A percentile compares a stretch with the other conserved stretches of the same genome.
Conservation (phyloP, 2,797 vertebrate genomes). For the Aphelocoma californica region DNA sequence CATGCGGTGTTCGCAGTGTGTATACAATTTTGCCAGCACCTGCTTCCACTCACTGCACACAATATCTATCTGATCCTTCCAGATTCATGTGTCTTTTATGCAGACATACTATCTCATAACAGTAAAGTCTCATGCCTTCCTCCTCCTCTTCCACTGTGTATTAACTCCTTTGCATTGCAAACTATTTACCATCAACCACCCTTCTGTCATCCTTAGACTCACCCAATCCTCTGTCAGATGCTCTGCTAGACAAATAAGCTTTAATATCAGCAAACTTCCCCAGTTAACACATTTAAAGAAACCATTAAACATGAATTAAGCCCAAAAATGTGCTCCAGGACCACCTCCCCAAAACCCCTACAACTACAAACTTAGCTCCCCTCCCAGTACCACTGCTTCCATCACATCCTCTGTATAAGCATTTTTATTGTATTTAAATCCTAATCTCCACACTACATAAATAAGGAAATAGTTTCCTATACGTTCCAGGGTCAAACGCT, state of each 20-base stretch:
- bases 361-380: neutral
- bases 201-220: neutral
- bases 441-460: neutral
- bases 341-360: neutral
- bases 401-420: neutral
- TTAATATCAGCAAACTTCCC: neutral
- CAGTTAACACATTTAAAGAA: neutral
- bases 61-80: neutral
- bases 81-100: neutral
- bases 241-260: neutral
- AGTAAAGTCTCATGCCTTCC: neutral
- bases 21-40: neutral
- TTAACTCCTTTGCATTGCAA: neutral
- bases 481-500: neutral
- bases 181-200: neutral
- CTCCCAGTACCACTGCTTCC: neutral
- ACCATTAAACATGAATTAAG: neutral
- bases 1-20: fast-evolving
- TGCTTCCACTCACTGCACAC: neutral
- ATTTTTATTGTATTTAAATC: neutral
- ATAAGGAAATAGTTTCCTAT: neutral
- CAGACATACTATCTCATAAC: fast-evolving
- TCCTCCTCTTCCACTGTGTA: neutral
- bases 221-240: neutral
- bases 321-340: neutral